Conservation (phyloP, 2,888 invertebrate species). For the Tetragonisca angustula region DNA sequence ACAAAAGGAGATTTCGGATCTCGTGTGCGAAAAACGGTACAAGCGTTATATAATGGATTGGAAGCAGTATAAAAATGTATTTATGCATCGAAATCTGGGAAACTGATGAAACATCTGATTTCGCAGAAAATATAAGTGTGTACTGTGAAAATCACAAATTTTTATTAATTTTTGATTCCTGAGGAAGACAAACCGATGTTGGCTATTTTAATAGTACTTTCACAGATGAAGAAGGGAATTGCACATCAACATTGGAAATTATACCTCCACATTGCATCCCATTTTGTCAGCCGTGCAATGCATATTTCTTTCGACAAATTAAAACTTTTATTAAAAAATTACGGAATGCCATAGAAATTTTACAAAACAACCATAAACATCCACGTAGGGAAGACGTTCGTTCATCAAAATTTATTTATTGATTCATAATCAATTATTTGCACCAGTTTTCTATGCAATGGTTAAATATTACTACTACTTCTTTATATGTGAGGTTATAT, state of each 20-base stretch:
- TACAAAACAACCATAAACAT: not conserved
- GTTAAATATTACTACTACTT: not conserved
- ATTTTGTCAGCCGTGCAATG: no score
- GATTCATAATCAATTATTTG: not conserved
- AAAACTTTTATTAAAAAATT: not conserved
- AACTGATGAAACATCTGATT: no score
- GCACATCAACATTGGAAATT: not conserved
- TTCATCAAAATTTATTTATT: slow-evolving; percentile 5
- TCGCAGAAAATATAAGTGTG: not conserved
- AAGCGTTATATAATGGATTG: no score
- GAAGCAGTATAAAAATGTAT: no score
- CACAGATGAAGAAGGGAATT: not conserved
- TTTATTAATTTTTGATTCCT: not conserved
- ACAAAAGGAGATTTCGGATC: no score
- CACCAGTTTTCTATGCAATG: not conserved
- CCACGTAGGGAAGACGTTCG: not conserved
- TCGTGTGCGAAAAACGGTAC: no score
- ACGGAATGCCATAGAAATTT: not conserved
- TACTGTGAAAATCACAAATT: not conserved
- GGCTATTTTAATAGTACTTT: not conserved
- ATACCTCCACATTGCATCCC: not conserved
- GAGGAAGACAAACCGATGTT: not conserved
- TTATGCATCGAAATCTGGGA: no score
- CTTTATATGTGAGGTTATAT: no score
- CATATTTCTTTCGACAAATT: not conserved